Evolutionary conservation across 2,797 vertebrate genomes (phyloP), one percentile per base, ranked within the genome.

Genomic region (Ptychobarbus kaznakovi): DNA sequence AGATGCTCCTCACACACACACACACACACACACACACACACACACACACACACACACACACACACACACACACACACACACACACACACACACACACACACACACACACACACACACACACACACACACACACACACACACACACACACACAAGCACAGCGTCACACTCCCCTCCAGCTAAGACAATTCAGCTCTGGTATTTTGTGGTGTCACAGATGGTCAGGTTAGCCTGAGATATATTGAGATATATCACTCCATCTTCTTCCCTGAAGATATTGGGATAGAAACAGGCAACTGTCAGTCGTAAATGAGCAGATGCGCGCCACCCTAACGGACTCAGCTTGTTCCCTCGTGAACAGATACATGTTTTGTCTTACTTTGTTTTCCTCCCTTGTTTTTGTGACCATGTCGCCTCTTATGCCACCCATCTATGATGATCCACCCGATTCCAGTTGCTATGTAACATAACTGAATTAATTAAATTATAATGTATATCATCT

Each of bases 331-430:
- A 79, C 89, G 72, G 86, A 83, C 82, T 87, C 56, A 25, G 77
- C 46, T 91, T 91, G 92, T 89, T 90, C 91, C 91, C 92, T 90
- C 40, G 90, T 90, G 15, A 49, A 53, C 20, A 44, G 56, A 28
- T 42, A 56, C 22, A 28, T 49, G 58, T 61, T 49, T 35, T 51
- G 51, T 69, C 44, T 81, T 69, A 16, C n/a, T 51, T 53, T 28
- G 9, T 56, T 77, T 68, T 32, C 35, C 3, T 73, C n/a, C 25
- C 15, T 10, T 11, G 46, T 58, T 76, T 6, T 3, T 28, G 32
- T 20, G 22, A 61, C 32, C 10, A 53, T 4, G 16, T 75, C 22
- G 46, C 46, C 35, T 25, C 9, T 74, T 16, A 53, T 18, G 6
- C 38, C 10, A 15, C 40, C 46, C 46, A 28, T 77, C 28, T 18